Evolutionary conservation across 2,888 invertebrate species (phyloP).

Genomic region (Melikaiella ostensackeni): DNA sequence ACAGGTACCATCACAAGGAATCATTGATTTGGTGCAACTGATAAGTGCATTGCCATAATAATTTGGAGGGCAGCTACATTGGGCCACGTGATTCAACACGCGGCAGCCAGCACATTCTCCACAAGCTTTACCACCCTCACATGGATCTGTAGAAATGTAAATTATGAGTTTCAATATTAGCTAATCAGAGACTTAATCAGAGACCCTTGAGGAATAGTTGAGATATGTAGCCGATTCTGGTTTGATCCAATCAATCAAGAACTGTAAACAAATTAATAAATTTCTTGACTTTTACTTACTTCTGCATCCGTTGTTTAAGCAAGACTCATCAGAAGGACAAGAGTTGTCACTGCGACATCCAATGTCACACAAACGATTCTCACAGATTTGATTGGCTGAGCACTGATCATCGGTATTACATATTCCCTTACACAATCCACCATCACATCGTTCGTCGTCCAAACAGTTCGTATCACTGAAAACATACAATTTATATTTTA

Average conservation of each 20-base stretch:
- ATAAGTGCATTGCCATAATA: slow-evolving; percentile 90
- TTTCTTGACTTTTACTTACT: slow-evolving; percentile 77
- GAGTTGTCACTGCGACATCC: slow-evolving; percentile 92
- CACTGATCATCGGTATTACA: slow-evolving; percentile 93
- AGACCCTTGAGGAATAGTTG: too few relatives aligned
- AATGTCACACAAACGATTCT: slow-evolving; percentile 89
- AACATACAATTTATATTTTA: slow-evolving; percentile 43
- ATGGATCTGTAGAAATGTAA: slow-evolving; percentile 82
- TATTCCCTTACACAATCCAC: slow-evolving; percentile 89
- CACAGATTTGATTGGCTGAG: slow-evolving; percentile 89
- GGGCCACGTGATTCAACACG: slow-evolving; percentile 90
- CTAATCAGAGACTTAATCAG: too few relatives aligned
- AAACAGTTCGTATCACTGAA: slow-evolving; percentile 89
- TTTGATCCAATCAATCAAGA: too few relatives aligned
- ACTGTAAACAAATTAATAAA: too few relatives aligned
- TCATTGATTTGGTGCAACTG: slow-evolving; percentile 85
- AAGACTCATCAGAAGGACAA: slow-evolving; percentile 87
- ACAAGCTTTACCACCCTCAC: slow-evolving; percentile 85
- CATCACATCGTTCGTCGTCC: slow-evolving; percentile 91
- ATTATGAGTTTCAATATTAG: background rate
- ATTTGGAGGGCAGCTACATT: slow-evolving; percentile 90
- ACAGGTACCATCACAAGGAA: slow-evolving; percentile 87
- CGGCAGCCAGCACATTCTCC: slow-evolving; percentile 91
- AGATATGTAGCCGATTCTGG: too few relatives aligned
- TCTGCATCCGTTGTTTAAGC: slow-evolving; percentile 89